Percentiles rank a stretch among this genome's conserved stretches.
These are phyloP conservation scores for Calephelis nemesis DNA, from an alignment of 1,140 invertebrate species.

Conservation along the genomic window DNA sequence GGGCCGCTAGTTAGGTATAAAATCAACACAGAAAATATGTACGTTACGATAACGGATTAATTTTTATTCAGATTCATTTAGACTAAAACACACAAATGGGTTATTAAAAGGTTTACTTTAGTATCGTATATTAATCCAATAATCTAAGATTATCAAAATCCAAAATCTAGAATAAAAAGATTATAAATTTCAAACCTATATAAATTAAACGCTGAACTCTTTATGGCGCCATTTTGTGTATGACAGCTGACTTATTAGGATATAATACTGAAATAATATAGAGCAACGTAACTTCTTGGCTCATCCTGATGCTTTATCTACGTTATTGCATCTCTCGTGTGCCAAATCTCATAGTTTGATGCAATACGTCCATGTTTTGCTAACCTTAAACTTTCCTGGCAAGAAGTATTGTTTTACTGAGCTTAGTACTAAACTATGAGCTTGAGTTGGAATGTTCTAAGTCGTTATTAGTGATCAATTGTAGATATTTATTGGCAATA, in stretches of 20 bases:
- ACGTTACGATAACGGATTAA: too few relatives aligned
- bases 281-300: constrained; percentile 17
- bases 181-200: background rate
- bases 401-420: constrained; percentile 4
- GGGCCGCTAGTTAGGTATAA: too few relatives aligned
- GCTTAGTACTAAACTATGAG: constrained; percentile 6
- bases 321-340: constrained; percentile 4
- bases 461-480: constrained; percentile 5
- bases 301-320: constrained; percentile 16
- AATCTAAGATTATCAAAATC: background rate
- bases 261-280: constrained; percentile 15
- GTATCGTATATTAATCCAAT: background rate
- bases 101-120: too few relatives aligned
- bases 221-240: constrained; percentile 10
- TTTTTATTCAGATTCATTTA: too few relatives aligned
- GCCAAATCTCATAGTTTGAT: constrained; percentile 17
- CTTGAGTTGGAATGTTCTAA: background rate
- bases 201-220: background rate
- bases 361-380: constrained; percentile 12
- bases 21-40: too few relatives aligned
- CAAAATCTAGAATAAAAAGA: too few relatives aligned
- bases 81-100: too few relatives aligned
- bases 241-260: constrained; percentile 5
- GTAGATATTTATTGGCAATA: constrained; percentile 22
- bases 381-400: constrained; percentile 19